Evolutionary conservation across 2,888 invertebrate genomes (phyloP).

Genomic region (Drosophila affinis): DNA sequence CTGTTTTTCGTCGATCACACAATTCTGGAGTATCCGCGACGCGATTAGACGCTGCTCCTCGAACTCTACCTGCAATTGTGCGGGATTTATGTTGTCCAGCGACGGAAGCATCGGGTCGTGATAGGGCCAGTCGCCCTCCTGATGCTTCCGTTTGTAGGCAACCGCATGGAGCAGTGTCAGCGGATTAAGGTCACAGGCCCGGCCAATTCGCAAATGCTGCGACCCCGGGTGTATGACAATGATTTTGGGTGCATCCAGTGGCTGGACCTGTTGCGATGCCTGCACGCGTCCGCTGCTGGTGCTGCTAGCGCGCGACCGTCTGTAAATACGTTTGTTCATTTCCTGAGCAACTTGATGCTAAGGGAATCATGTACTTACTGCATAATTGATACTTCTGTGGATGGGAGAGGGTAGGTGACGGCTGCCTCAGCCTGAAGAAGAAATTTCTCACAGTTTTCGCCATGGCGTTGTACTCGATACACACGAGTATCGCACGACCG

Average conservation of each 20-base stretch:
- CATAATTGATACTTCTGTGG: slow-evolving; percentile 25
- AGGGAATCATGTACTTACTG: slow-evolving; percentile 42
- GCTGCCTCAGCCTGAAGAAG: not conserved
- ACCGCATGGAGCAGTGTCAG: slow-evolving; percentile 90
- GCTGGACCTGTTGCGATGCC: slow-evolving; percentile 55
- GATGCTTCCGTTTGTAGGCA: slow-evolving; percentile 77
- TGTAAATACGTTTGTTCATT: slow-evolving; percentile 3
- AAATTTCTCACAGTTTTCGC: not conserved
- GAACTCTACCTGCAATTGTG: slow-evolving; percentile 86
- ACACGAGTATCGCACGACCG: too few species aligned
- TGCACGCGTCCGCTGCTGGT: slow-evolving; percentile 68
- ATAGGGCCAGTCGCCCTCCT: slow-evolving; percentile 83
- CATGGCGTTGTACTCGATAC: not conserved
- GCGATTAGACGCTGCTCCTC: slow-evolving; percentile 93
- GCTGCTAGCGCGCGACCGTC: slow-evolving; percentile 70
- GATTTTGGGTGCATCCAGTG: slow-evolving; percentile 88
- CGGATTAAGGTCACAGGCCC: slow-evolving; percentile 95
- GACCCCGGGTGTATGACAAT: slow-evolving; percentile 98
- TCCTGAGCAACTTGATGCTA: not conserved
- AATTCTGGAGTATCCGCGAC: slow-evolving; percentile 93
- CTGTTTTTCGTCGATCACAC: slow-evolving; percentile 91
- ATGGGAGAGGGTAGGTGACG: not conserved
- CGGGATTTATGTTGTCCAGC: slow-evolving; percentile 46
- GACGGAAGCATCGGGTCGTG: slow-evolving; percentile 72
- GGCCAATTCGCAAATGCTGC: slow-evolving; percentile 92